Conservation (phyloP, 2,113 vertebrate species). For the Strix aluco region DNA sequence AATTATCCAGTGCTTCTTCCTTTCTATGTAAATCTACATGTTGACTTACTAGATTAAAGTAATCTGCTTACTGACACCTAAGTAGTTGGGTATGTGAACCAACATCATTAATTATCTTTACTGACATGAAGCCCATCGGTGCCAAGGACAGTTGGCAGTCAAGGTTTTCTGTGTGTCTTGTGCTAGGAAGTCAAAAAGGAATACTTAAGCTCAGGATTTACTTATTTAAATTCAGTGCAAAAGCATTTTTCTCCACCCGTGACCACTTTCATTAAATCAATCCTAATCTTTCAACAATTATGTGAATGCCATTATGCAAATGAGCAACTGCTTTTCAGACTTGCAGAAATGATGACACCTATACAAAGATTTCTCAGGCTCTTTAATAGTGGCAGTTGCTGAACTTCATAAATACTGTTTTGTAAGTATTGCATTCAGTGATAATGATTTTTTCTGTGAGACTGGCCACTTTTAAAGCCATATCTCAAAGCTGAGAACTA, state of each 20-base stretch:
- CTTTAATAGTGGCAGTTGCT: neutral
- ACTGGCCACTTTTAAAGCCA: neutral
- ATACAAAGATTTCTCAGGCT: neutral
- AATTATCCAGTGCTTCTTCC: neutral
- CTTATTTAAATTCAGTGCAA: slow-evolving; percentile 13
- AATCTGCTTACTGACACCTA: neutral
- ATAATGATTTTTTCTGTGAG: neutral
- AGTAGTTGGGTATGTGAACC: neutral
- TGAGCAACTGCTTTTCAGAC: slow-evolving; percentile 24
- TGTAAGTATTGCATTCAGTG: neutral
- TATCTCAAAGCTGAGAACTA: neutral
- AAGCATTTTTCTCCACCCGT: neutral
- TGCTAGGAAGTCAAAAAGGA: neutral
- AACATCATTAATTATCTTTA: neutral
- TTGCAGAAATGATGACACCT: neutral
- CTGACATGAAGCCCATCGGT: neutral
- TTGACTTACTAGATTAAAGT: neutral
- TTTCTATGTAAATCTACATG: neutral
- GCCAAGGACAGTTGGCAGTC: neutral
- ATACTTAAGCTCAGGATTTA: neutral
- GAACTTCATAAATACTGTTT: neutral
- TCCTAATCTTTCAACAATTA: slow-evolving; percentile 31
- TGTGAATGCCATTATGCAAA: slow-evolving; percentile 50
- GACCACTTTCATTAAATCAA: slow-evolving; percentile 31
- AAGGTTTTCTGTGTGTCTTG: neutral